Conservation (phyloP, 2,113 vertebrate species). For the Microcebus tavaratra region DNA sequence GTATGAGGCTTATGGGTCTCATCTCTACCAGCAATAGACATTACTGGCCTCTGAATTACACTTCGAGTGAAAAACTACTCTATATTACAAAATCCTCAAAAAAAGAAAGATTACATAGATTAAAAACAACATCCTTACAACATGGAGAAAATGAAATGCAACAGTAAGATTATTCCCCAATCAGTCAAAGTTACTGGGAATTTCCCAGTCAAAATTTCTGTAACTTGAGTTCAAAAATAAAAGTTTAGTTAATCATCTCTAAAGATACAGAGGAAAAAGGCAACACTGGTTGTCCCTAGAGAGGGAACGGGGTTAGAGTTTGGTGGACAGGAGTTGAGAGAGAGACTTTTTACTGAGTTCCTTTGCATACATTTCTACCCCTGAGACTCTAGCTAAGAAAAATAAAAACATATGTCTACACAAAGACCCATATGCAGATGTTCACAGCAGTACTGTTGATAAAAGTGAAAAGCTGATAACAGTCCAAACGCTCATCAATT, state of each 20-base stretch:
- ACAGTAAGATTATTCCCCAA: background rate
- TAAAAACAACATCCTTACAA: background rate
- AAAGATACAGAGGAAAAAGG: background rate
- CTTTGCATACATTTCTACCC: background rate
- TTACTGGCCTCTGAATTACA: background rate
- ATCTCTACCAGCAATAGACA: constrained; percentile 26
- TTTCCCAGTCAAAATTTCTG: background rate
- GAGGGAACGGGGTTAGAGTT: background rate
- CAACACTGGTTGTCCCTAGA: background rate
- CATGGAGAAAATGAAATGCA: background rate
- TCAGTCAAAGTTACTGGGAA: background rate
- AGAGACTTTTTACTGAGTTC: background rate
- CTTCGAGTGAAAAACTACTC: background rate
- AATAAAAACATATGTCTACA: background rate
- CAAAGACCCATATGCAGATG: background rate
- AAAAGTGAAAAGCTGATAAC: background rate
- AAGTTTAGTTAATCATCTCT: background rate
- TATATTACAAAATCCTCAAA: constrained; percentile 25
- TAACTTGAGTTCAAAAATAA: background rate
- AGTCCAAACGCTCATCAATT: background rate
- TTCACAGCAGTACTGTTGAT: background rate
- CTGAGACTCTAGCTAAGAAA: background rate
- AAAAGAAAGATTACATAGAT: background rate
- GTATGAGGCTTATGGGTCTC: background rate
- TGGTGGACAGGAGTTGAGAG: background rate